These are phyloP conservation scores for Aphaenogaster ashmeadi DNA, from an alignment of 1,140 invertebrate species.

Conservation along the genomic window DNA sequence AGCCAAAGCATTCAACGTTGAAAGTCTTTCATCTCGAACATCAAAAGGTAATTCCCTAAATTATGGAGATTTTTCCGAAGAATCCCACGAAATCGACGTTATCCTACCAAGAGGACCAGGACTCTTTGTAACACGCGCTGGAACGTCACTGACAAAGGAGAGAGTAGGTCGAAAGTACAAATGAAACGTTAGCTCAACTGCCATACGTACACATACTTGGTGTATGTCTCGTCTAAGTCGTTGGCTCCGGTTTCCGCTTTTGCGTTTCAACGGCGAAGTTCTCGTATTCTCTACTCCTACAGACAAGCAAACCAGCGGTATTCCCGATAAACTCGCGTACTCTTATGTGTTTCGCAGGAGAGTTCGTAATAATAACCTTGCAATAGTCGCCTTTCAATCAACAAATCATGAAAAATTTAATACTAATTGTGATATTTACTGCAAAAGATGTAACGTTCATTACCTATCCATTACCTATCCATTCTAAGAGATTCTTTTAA, in stretches of 20 bases:
- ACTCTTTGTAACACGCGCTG: conserved; percentile 77
- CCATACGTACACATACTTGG: conserved; percentile 54
- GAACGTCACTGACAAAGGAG: conserved; percentile 41
- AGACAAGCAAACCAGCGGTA: background rate
- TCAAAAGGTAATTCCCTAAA: conserved; percentile 86
- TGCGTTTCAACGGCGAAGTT: conserved; percentile 48
- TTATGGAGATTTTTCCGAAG: conserved; percentile 86
- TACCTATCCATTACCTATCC: background rate
- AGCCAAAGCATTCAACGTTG: conserved; percentile 63
- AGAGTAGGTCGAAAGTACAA: conserved; percentile 72
- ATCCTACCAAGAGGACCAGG: conserved; percentile 58
- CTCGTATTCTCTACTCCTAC: background rate
- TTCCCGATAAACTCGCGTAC: background rate
- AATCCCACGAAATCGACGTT: conserved; percentile 83
- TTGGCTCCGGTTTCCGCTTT: conserved; percentile 54
- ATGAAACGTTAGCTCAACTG: conserved; percentile 77
- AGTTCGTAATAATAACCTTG: background rate
- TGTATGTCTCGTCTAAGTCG: conserved; percentile 38
- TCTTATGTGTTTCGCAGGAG: background rate
- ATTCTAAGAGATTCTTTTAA: background rate
- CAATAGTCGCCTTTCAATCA: background rate
- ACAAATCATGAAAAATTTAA: background rate
- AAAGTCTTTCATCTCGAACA: conserved; percentile 85
- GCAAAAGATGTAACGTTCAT: background rate
- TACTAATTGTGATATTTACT: background rate